Conservation (phyloP, 2,113 vertebrate species). For the Odocoileus virginianus region DNA sequence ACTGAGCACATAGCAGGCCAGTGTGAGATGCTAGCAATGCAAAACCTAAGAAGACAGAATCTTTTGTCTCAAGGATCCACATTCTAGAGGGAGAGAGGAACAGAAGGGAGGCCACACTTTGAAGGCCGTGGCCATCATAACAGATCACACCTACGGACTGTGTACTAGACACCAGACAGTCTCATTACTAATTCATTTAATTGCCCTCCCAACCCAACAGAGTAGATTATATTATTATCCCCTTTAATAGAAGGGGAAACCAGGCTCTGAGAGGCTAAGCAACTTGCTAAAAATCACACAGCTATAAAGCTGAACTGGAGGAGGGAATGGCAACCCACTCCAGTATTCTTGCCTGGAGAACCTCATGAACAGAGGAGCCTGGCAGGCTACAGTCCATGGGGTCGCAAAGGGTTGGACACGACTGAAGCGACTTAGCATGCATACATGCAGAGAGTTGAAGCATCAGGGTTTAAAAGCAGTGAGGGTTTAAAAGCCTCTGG, state of each 20-base stretch:
- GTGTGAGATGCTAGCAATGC: neutral
- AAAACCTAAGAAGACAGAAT: neutral
- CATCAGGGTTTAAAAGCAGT: neutral
- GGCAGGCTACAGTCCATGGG: neutral
- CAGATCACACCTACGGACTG: fast-evolving
- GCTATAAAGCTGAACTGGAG: neutral
- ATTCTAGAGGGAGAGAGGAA: neutral
- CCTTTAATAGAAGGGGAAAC: neutral
- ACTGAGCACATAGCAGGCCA: neutral
- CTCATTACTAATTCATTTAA: neutral
- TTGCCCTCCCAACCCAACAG: neutral
- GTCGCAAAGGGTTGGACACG: fast-evolving
- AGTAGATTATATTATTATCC: neutral
- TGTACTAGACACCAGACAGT: neutral
- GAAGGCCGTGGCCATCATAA: neutral
- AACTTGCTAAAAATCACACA: neutral
- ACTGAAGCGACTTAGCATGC: neutral
- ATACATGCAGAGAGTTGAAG: neutral
- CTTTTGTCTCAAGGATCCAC: constrained; percentile 11
- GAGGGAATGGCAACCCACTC: neutral
- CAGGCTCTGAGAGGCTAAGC: neutral
- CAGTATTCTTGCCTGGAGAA: neutral
- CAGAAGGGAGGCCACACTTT: neutral
- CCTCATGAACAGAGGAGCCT: neutral
- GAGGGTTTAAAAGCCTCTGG: too few relatives aligned